Conservation (phyloP, 2,888 invertebrate genomes). For the Andrena marginata region DNA sequence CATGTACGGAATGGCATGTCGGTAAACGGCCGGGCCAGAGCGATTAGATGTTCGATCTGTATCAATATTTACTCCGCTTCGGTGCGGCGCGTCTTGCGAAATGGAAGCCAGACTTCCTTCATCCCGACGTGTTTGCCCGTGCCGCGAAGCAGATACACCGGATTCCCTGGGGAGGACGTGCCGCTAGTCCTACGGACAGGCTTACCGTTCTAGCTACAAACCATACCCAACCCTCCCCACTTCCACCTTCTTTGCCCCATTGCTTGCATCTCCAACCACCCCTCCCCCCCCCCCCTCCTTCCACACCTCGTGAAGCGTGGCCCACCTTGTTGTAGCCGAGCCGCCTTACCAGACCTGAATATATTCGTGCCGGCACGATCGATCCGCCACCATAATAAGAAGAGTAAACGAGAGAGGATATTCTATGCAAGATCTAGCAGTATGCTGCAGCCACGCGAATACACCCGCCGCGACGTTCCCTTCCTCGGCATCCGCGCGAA, state of each 20-base stretch:
- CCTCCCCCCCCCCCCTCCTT: neutral
- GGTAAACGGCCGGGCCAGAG: constrained; percentile 77
- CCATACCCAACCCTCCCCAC: constrained; percentile 60
- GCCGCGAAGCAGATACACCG: constrained; percentile 80
- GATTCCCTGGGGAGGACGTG: constrained; percentile 83
- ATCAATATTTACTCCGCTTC: constrained; percentile 82
- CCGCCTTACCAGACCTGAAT: constrained; percentile 66
- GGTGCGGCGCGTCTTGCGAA: constrained; percentile 78
- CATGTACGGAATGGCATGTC: constrained; percentile 75
- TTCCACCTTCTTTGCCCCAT: constrained; percentile 59
- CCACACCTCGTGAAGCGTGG: constrained; percentile 37
- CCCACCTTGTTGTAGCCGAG: constrained; percentile 58
- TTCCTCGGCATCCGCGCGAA: constrained; percentile 37
- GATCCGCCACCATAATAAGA: constrained; percentile 75
- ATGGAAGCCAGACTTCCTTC: constrained; percentile 79
- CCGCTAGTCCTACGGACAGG: constrained; percentile 79
- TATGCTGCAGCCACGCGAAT: constrained; percentile 61
- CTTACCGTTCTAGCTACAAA: constrained; percentile 79
- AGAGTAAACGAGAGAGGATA: constrained; percentile 76
- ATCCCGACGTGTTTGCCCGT: constrained; percentile 81
- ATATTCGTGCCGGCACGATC: constrained; percentile 70
- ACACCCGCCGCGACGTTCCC: constrained; percentile 32
- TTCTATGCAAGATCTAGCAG: constrained; percentile 71
- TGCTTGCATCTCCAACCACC: constrained; percentile 44
- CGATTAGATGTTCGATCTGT: constrained; percentile 83